A percentile compares a stretch with the other conserved stretches of the same genome.
Evolutionary conservation across 1,140 invertebrate species (phyloP).

Genomic region (Mycetomoellerius zeteki): DNA sequence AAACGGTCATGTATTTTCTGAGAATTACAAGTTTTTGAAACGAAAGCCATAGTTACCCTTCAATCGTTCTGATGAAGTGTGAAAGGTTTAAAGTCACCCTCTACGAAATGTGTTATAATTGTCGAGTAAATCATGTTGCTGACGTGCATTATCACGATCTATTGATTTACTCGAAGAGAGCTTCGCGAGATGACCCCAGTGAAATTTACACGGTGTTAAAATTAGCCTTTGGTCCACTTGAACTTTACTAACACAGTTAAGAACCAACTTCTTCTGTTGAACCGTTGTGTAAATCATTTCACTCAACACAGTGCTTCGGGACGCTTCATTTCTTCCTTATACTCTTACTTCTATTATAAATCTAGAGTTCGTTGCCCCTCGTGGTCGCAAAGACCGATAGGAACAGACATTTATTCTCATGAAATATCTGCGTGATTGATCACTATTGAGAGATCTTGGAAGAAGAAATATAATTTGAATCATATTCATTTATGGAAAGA

Average conservation of each 20-base stretch:
- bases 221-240: conserved; percentile 39
- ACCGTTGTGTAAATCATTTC: conserved; percentile 44
- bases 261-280: conserved; percentile 31
- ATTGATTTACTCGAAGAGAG: not conserved
- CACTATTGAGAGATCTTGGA: not conserved
- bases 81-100: not conserved
- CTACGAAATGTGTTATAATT: not conserved
- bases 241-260: conserved; percentile 43
- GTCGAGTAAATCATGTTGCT: not conserved
- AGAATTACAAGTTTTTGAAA: not conserved
- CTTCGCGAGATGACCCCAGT: not conserved
- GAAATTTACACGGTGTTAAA: conserved; percentile 50
- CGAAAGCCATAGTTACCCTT: not conserved
- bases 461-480: not conserved
- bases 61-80: not conserved
- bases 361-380: conserved; percentile 21
- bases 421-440: not conserved
- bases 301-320: conserved; percentile 23
- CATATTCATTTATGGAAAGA: not conserved
- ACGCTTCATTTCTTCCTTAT: conserved; percentile 9
- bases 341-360: not conserved
- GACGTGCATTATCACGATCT: not conserved
- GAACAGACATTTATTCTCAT: not conserved
- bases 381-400: not conserved
- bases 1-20: too few species aligned